Base-by-base conservation (phyloP, 2,888 invertebrate genomes). In the Phalangium opilio region DNA sequence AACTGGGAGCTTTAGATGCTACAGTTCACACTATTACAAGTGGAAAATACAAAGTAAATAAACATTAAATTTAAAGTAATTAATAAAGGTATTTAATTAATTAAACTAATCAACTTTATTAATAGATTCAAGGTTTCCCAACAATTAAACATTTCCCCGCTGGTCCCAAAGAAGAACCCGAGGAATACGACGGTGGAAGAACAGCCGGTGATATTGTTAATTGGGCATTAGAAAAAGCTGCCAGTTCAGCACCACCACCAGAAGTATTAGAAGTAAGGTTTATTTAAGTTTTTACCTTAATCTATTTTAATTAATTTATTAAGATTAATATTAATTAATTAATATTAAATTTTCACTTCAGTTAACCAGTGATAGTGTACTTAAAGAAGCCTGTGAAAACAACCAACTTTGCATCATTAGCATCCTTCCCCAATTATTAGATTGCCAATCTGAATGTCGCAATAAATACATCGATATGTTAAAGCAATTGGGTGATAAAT, bases 1-100 rank as follows among this genome's bases (percentile, higher is more conserved):
- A 95, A 71, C 65, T 98, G 15, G 98, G 95, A 50, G 93, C 95
- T 3, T 66, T 98, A 1, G 98, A 98, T 71, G 93, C 96, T 0
- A 98, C 96, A 0, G 83, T 83, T 0, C 82, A 98, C 69, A 78
- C 79, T 50, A 65, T 71, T 12, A 85, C 81, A 67, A 85, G 91
- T 0, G 72, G 75, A 55, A 77, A 83, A 62, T 96, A 83, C 67
- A 79, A 79, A 57, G 82, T 69, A 55, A 59, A 59, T n/a, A n/a
- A n/a, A n/a, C 11, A 34, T 34, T 36, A 12, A 15, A 58, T 18
- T 55, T 20, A 15, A 18, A 15, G 14, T 15, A 12, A n/a, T n/a
- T n/a, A 8, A 36, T 15, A 36, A 10, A 14, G 7, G 14, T 15
- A n/a, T 34, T 12, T 36, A 21, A 36, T 18, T 27, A 46, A 49